Evolutionary conservation across 2,113 vertebrate genomes (phyloP).

Genomic region (Cebidichthys violaceus): DNA sequence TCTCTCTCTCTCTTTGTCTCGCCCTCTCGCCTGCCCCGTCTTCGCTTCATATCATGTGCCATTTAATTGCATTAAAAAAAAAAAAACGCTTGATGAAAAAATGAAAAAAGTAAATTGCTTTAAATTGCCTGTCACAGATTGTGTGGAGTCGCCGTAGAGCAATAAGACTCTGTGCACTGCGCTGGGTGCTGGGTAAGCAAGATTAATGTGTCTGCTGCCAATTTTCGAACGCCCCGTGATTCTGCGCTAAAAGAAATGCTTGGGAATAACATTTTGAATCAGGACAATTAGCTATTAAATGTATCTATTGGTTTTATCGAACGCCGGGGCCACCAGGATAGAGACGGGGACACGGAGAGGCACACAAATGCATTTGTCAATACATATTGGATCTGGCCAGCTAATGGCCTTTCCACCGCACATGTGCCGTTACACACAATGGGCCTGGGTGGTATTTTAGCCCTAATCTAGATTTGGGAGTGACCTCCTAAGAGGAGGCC

Average conservation of each 20-base stretch:
- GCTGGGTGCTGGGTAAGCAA: conserved; percentile 62
- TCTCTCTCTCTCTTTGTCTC: conserved; percentile 28
- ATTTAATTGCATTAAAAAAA: conserved; percentile 77
- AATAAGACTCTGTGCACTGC: conserved; percentile 57
- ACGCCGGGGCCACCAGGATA: conserved; percentile 35
- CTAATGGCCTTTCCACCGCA: conserved; percentile 70
- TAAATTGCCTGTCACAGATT: conserved; percentile 81
- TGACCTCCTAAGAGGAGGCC: conserved; percentile 26
- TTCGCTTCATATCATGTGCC: conserved; percentile 69
- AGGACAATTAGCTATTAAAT: conserved; percentile 79
- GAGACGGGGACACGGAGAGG: conserved; percentile 52
- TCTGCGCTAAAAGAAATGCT: conserved; percentile 58
- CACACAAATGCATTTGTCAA: conserved; percentile 73
- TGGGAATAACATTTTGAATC: conserved; percentile 71
- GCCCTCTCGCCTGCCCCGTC: conserved; percentile 39
- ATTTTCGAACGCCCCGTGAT: conserved; percentile 58
- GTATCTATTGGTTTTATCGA: conserved; percentile 75
- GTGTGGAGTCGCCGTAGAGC: conserved; percentile 58
- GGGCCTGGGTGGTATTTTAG: conserved; percentile 57
- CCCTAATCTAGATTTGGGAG: conserved; percentile 24
- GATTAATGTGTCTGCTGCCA: conserved; percentile 77
- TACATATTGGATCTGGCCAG: conserved; percentile 69
- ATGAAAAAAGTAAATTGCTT: conserved; percentile 79
- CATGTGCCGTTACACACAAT: conserved; percentile 27
- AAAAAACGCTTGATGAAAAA: conserved; percentile 69